Base-by-base conservation (phyloP, 2,797 vertebrate species). In the Euthynnus affinis region DNA sequence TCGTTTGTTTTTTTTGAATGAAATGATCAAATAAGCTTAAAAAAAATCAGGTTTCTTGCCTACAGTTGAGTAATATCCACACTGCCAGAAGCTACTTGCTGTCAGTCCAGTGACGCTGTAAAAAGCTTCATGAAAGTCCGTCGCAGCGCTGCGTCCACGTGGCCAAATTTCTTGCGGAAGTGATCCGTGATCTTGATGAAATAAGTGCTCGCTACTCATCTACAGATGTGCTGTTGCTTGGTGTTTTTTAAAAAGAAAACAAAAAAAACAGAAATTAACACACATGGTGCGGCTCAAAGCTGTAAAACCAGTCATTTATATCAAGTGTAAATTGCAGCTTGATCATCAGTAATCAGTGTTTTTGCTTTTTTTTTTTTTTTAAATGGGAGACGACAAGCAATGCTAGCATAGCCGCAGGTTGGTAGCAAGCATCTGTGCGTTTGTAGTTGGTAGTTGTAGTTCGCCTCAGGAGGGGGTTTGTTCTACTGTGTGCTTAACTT, bases 401-500 rank as follows among this genome's bases (percentile, higher is more conserved):
- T 73, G 80, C 58, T 64, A 83, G 83, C 87, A 81, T 62, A 80
- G 83, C 87, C 20, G 84, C 85, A 90, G 92, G 91, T 93, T 78
- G 71, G 92, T 92, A 91, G 90, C 88, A 67, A 92, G 84, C 92
- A 86, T 86, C 61, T 81, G 81, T 91, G 68, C 60, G 44, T 81
- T 62, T 81, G 80, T 84, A 88, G 85, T 89, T 86, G 68, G 77
- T 91, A 90, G 89, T 74, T 77, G 83, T 92, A 91, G 88, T 84
- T 84, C 59, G 86, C 62, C 75, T 81, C 64, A 25, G 27, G 27
- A 4, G 27, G 73, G 49, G 48, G 53, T 68, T 78, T 88, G 85
- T 84, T 74, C 81, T 89, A 74, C 76, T 76, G 76, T 91, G 87
- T 51, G 84, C 72, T 88, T 49, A 79, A 76, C 90, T 81, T 82